Percentiles rank a stretch among this genome's conserved stretches.
Evolutionary conservation across 2,797 vertebrate genomes (phyloP).

Genomic region (Mallotus villosus): DNA sequence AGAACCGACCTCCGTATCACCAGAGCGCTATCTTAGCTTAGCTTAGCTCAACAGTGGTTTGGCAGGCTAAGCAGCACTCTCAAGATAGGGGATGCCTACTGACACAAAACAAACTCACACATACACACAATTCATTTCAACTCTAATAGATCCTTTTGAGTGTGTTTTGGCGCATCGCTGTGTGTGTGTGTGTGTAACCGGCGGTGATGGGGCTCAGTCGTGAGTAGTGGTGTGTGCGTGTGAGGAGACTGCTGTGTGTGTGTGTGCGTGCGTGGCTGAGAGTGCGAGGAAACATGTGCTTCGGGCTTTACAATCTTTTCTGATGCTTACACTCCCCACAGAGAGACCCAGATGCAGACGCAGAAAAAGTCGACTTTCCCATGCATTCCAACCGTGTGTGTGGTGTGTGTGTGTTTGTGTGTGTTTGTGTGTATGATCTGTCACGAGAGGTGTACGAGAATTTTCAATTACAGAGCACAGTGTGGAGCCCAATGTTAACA

Average conservation of each 20-base stretch:
- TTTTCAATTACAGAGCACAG: constrained; percentile 14
- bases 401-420: constrained; percentile 17
- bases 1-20: no score
- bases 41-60: no score
- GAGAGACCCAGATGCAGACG: constrained; percentile 35
- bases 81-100: no score
- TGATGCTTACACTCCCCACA: constrained; percentile 38
- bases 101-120: no score
- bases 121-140: no score
- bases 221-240: neutral
- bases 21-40: no score
- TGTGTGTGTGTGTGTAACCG: neutral
- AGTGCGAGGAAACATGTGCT: constrained; percentile 42
- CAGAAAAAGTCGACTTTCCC: constrained; percentile 51
- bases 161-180: constrained; percentile 3
- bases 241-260: constrained; percentile 16
- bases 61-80: no score
- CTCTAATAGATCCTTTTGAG: constrained; percentile 26
- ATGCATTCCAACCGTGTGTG: constrained; percentile 55
- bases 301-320: constrained; percentile 31
- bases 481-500: constrained; percentile 14
- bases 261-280: constrained; percentile 45
- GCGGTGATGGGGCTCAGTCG: neutral
- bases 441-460: constrained; percentile 16
- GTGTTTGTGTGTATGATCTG: constrained; percentile 21